These are phyloP conservation scores for Phoebastria nigripes DNA, from an alignment of 2,797 vertebrate genomes.

Conservation along the genomic window DNA sequence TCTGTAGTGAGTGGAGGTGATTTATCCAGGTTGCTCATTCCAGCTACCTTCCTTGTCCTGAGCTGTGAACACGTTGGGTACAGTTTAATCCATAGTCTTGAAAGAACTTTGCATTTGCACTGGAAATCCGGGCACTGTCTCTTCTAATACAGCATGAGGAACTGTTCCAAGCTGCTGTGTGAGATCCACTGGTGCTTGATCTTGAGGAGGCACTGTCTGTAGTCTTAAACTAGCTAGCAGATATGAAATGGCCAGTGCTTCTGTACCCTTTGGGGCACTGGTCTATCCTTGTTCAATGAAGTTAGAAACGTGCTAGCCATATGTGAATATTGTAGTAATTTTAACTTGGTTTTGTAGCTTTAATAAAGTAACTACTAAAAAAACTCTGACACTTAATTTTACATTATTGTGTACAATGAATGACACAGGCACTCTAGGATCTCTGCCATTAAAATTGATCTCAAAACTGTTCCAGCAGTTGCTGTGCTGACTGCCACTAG, in stretches of 20 bases:
- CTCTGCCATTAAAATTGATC: background rate
- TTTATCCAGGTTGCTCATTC: background rate
- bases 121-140: background rate
- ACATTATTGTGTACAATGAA: too few species aligned
- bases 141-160: accelerated
- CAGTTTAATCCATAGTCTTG: background rate
- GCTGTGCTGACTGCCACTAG: background rate
- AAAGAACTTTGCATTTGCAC: background rate
- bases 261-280: background rate
- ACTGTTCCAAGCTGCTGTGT: background rate
- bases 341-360: background rate
- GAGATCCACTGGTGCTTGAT: background rate
- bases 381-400: background rate
- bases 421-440: accelerated
- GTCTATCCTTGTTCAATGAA: background rate
- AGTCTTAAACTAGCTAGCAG: background rate
- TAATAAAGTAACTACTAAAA: slow-evolving; percentile 15
- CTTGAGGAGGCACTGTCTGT: background rate
- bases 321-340: background rate
- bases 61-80: background rate
- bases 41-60: background rate
- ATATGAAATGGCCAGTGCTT: accelerated
- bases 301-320: background rate
- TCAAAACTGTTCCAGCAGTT: accelerated
- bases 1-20: background rate